Evolutionary conservation across 2,888 invertebrate species (phyloP).

Genomic region (Nowickia ferox): DNA sequence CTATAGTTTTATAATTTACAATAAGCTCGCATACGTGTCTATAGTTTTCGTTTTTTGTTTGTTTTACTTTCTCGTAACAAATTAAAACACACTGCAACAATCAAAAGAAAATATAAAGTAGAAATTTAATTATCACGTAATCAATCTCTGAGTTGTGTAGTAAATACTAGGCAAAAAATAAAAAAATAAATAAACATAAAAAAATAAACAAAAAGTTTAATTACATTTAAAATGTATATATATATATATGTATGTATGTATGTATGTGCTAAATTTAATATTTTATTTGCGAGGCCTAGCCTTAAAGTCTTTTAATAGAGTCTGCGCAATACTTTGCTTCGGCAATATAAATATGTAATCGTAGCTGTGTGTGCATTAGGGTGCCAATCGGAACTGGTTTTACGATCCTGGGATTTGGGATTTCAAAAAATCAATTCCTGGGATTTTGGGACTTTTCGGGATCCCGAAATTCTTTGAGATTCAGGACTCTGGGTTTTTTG

Average conservation of each 20-base stretch:
- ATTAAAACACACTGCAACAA: conserved; percentile 50
- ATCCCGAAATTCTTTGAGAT: no score
- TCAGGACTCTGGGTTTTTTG: no score
- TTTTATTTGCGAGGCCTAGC: background rate
- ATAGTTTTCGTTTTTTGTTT: conserved; percentile 10
- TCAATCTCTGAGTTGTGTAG: conserved; percentile 54
- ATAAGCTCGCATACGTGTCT: conserved; percentile 63
- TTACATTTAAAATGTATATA: conserved; percentile 35
- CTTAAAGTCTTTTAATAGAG: conserved; percentile 6
- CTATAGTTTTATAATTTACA: conserved; percentile 58
- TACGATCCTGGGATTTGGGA: no score
- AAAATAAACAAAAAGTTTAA: conserved; percentile 51
- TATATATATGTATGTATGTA: conserved; percentile 21
- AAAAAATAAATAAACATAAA: conserved; percentile 37
- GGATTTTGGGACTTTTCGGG: no score
- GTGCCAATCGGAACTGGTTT: no score
- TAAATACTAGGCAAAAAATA: conserved; percentile 25
- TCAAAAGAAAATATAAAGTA: conserved; percentile 61
- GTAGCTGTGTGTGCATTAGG: no score
- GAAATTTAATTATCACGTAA: conserved; percentile 69
- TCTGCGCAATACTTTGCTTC: no score
- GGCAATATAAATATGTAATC: no score
- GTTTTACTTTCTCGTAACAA: conserved; percentile 45
- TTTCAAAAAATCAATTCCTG: no score
- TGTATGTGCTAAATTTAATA: background rate